Evolutionary conservation across 2,888 invertebrate species (phyloP), one percentile per base, ranked within the genome.

Genomic region (Endotricha flammealis): DNA sequence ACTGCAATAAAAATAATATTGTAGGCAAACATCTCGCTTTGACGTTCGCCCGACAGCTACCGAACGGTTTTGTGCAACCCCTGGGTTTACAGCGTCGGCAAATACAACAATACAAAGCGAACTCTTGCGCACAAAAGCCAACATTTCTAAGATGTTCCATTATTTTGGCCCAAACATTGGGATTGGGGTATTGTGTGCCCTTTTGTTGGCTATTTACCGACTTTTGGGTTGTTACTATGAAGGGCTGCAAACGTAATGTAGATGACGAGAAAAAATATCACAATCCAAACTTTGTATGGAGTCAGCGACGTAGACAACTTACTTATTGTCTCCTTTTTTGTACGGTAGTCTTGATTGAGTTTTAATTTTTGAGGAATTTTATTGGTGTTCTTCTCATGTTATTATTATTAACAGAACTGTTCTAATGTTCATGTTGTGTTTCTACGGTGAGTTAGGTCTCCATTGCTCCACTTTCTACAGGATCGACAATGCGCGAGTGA

Each of bases 1-100:
- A 78, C 78, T 39, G 77, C 74, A 80, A 79, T 86, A 83, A 83
- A 83, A 82, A 81, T 82, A 75, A 86, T 85, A 79, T 77, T 80
- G 75, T 73, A 77, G 62, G 72, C 54, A 83, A 86, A 85, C 83
- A 82, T 44, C 44, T 47, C 42, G 46, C 76, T 83, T 85, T 83
- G 80, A 81, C 58, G 58, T 50, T 14, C 45, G 53, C 53, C 75
- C 74, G 74, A 52, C 62, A 50, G 85, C 85, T 85, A 85, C 85
- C 78, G 83, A 57, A 64, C 68, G 82, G 82, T 83, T 80, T 82
- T 82, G 79, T 82, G 82, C 85, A 85, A 83, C 22, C 20, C n/a
- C 28, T 9, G 9, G 12, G 2, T 34, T 34, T 28, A 29, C 27
- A 13, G 29, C 29, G 11, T 28, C 4, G 29, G 28, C 35, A 13